Conservation (phyloP, 2,113 vertebrate species). For the Bambusicola thoracicus region DNA sequence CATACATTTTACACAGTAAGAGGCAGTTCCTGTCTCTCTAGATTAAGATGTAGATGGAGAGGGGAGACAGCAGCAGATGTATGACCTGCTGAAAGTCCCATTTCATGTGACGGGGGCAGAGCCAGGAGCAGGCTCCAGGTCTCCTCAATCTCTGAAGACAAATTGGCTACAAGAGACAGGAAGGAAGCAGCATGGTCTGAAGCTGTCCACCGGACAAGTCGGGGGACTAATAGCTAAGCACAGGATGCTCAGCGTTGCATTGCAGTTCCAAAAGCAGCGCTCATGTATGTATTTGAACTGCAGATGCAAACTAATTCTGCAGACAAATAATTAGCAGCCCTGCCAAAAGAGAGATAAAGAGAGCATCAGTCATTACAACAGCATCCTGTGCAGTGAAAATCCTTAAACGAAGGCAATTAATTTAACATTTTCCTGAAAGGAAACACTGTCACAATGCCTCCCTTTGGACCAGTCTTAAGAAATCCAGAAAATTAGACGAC, state of each 20-base stretch:
- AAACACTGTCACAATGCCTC: constrained; percentile 22
- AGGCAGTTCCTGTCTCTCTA: neutral
- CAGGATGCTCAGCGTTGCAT: neutral
- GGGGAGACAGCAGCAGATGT: neutral
- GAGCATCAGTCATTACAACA: constrained; percentile 19
- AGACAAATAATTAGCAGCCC: constrained; percentile 56
- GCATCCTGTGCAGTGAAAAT: constrained; percentile 50
- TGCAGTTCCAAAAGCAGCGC: neutral
- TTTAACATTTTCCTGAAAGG: constrained; percentile 45
- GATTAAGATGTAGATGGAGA: neutral
- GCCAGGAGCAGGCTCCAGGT: neutral
- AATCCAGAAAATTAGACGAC: constrained; percentile 31
- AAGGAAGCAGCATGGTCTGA: constrained; percentile 48
- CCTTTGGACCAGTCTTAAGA: constrained; percentile 22
- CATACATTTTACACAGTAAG: neutral
- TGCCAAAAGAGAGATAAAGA: constrained; percentile 57
- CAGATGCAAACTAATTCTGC: constrained; percentile 54
- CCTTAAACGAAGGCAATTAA: constrained; percentile 38
- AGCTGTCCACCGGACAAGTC: constrained; percentile 23
- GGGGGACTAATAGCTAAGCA: constrained; percentile 22
- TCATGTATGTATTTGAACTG: neutral
- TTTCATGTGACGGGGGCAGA: neutral
- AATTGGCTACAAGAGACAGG: neutral
- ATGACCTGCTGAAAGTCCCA: neutral
- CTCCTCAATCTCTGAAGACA: constrained; percentile 32